These are phyloP conservation scores for Myathropa florea DNA, from an alignment of 2,888 invertebrate genomes.

Conservation along the genomic window DNA sequence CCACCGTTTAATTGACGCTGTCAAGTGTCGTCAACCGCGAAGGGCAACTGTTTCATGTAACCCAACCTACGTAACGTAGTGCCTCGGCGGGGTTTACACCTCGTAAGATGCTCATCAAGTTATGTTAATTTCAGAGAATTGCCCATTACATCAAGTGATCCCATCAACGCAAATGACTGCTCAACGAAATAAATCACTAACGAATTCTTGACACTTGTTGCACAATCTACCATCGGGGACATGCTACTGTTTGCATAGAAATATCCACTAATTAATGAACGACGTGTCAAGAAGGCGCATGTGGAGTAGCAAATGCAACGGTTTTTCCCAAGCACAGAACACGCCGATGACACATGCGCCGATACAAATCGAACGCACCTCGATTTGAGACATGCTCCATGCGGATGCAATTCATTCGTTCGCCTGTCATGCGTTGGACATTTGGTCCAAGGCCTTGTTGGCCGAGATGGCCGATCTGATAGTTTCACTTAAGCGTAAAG, in stretches of 20 bases:
- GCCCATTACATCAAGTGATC: not conserved
- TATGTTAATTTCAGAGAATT: not conserved
- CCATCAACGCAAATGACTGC: not conserved
- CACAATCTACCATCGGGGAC: not conserved
- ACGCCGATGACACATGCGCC: not conserved
- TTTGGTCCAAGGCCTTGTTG: not conserved
- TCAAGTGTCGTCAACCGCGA: not conserved
- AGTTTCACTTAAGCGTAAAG: not conserved
- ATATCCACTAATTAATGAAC: not conserved
- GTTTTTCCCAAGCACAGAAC: not conserved
- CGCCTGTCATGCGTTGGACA: not conserved
- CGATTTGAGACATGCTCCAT: not conserved
- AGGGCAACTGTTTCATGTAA: not conserved
- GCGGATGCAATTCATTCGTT: not conserved
- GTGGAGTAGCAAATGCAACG: not conserved
- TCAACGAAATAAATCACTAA: not conserved
- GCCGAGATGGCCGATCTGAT: not conserved
- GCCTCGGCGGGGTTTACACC: not conserved
- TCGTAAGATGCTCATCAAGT: not conserved
- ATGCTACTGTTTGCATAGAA: not conserved
- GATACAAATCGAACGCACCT: not conserved
- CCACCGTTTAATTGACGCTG: not conserved
- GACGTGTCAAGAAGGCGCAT: not conserved
- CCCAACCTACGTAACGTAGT: not conserved
- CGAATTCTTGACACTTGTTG: not conserved